Base-by-base conservation (phyloP, 1,140 invertebrate species). In the Caenorhabditis inopinata region DNA sequence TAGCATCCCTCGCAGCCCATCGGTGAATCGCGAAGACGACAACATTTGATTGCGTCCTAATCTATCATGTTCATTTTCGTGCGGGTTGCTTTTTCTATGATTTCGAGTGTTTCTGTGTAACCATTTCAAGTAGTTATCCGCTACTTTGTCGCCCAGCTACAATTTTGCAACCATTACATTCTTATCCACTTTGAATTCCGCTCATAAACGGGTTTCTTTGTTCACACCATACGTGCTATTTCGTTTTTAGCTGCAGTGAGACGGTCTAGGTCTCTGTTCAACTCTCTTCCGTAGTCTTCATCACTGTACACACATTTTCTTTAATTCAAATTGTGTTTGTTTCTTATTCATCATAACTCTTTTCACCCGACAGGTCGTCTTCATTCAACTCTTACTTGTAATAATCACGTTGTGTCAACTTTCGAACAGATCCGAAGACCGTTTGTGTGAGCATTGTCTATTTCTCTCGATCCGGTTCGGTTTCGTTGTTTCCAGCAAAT, bases 371-470 rank as follows among this genome's bases (percentile, higher is more conserved):
- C 58, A 42, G 58, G 58, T 68, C 32, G 16, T 7, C n/a, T 18
- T 42, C n/a, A n/a, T 21, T 42, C n/a, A 35, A 38, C 9, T 68
- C 32, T 68, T 68, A 68, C 58, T 68, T 68, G 58, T 68, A 68
- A 68, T 68, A 68, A 58, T 68, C 58, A 68, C 58, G 58, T 68
- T 68, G 58, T 68, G 58, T 68, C 58, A 68, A 68, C 58, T 38
- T 68, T 68, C 58, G 58, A 68, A 68, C 58, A 12, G 58, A 68
- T 68, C 32, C 58, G 32, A 68, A 68, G 32, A 42, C 58, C 32
- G 58, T 68, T 68, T 68, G 32, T 68, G 32, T 25, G 58, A 68
- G 58, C 58, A 68, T 9, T 18, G 58, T 68, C 58, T 68, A 38
- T 18, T 68, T 68, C 32, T 58, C 14, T 11, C 25, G 32, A 68